phyloP scores from a whole-genome alignment of 37 sponge, comb jelly and placozoan genomes.

The Diacarnus erythraeanus region DNA sequence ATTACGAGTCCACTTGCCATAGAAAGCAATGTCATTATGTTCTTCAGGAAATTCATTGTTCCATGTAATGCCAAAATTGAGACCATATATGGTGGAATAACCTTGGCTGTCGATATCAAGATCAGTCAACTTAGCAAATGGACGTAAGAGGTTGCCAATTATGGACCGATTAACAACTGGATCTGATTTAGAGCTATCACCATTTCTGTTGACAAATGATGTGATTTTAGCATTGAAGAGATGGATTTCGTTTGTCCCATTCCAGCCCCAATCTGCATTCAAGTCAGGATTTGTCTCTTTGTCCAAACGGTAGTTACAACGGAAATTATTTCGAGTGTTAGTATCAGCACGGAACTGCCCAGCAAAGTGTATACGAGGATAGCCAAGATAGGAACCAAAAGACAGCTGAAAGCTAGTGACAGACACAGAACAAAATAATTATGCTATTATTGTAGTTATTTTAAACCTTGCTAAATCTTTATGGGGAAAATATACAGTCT shows the following conservation, averaged over 20 bases:
- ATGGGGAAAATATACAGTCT: too few relatives aligned
- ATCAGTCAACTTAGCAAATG: background rate
- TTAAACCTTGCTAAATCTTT: too few relatives aligned
- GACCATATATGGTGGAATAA: conserved; percentile 23
- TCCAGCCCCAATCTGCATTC: conserved; percentile 10
- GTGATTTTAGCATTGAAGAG: conserved; percentile 12
- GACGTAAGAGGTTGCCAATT: background rate
- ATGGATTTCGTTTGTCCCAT: conserved; percentile 25
- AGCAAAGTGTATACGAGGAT: conserved; percentile 34
- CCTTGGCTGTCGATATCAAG: conserved; percentile 7
- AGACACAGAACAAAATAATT: background rate
- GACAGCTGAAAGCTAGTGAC: conserved; percentile 5
- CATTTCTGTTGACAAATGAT: background rate
- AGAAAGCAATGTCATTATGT: conserved; percentile 1
- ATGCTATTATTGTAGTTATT: too few relatives aligned
- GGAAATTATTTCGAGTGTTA: conserved; percentile 29
- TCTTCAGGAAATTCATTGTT: background rate
- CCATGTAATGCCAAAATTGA: conserved; percentile 21
- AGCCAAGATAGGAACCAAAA: conserved; percentile 21
- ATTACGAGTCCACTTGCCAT: conserved; percentile 7
- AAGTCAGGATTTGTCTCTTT: background rate
- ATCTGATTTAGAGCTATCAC: background rate
- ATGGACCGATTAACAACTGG: background rate
- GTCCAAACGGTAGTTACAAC: background rate
- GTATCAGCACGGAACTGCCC: conserved; percentile 43